Evolutionary conservation across 2,797 vertebrate species (phyloP), one percentile per base, ranked within the genome.

Genomic region (Aselliscus stoliczkanus): DNA sequence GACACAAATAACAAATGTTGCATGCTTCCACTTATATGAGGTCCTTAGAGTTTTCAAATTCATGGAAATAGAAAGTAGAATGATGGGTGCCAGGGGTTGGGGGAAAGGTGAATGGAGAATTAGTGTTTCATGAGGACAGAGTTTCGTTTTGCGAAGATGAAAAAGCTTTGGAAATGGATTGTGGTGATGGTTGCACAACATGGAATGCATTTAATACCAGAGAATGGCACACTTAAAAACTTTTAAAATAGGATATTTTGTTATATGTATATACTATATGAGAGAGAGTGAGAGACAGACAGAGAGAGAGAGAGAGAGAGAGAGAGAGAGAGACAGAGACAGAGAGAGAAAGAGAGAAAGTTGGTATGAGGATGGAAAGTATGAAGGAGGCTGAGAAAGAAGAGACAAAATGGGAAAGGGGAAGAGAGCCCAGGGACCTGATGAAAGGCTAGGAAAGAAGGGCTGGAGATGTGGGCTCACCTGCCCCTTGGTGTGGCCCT

Each of bases 401-500:
- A 69, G 31, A 56, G 58, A 31, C 25, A 5, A 44, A 18, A 2
- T 0, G 37, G 60, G 42, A 31, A 77, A 39, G 34, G 56, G 25
- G 27, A 12, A 20, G 54, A 27, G 25, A 21, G 34, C 27, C 62
- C 54, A 6, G 27, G 73, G 25, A 10, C 27, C 17, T 7, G 58
- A 15, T 1, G 50, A 25, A 34, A 29, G 92, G 67, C 0, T 0
- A 4, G 27, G 73, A 27, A 0, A 5, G 4, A 11, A 92, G 0
- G 21, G 9, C 1, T 0, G 0, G 5, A 1, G 44, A 23, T 0
- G 27, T 0, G 2, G 20, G 34, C 93, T 97, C 98, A 99, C 99
- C 99, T 99, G 99, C 8, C 98, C 98, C 97, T 99, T 99, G 73
- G 99, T 99, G 97, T 99, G 99, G 64, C 98, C 99, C 97, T 99